Percentiles rank a stretch among this genome's conserved stretches.
These are phyloP conservation scores for Monoplex corrugatus DNA, from an alignment of 2,888 invertebrate species.

Conservation along the genomic window DNA sequence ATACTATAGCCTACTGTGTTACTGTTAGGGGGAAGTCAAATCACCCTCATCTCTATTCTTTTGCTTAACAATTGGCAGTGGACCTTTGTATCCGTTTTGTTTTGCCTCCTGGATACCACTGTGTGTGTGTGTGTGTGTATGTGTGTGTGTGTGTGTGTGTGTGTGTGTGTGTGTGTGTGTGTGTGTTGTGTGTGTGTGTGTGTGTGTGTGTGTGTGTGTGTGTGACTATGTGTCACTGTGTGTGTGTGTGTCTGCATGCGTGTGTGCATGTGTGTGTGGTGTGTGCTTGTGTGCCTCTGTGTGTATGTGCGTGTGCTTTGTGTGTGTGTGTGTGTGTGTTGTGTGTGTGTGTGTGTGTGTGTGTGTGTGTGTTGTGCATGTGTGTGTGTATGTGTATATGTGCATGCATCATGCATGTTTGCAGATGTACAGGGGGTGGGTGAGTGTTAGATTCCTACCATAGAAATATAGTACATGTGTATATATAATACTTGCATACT, in stretches of 20 bases:
- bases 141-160: background rate
- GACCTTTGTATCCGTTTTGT: no score
- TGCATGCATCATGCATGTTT: background rate
- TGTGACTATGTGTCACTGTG: no score
- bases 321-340: background rate
- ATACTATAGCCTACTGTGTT: no score
- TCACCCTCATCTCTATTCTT: no score
- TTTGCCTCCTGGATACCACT: no score
- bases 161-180: background rate
- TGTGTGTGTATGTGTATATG: background rate
- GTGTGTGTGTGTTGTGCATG: background rate
- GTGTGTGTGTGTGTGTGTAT: background rate
- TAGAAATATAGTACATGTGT: no score
- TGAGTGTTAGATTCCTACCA: background rate
- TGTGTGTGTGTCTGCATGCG: no score
- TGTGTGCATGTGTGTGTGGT: no score
- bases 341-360: constrained; percentile 30
- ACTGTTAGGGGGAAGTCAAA: no score
- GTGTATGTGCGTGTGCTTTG: background rate
- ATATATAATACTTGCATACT: no score
- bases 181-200: no score
- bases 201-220: background rate
- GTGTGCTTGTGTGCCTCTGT: background rate
- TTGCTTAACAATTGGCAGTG: no score
- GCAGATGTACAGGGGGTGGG: background rate